Evolutionary conservation across 2,113 vertebrate genomes (phyloP), one percentile per base, ranked within the genome.

Genomic region (Onychostoma macrolepis): DNA sequence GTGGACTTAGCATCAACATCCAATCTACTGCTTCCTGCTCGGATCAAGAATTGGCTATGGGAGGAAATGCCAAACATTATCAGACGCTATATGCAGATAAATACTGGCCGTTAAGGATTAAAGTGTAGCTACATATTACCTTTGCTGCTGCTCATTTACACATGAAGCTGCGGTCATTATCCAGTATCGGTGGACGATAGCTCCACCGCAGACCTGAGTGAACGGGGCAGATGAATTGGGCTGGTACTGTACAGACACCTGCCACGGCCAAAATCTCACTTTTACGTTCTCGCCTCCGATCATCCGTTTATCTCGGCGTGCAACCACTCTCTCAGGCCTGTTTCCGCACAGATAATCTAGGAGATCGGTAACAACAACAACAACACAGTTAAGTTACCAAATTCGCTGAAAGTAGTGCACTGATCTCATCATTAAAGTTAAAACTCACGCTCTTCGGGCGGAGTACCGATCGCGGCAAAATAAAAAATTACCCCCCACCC

Each of bases 21-120:
- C 71, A 82, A 24, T 38, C 33, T 76, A 24, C 1, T 28, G 26
- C 69, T 83, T 63, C 86, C 86, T 36, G 79, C 86, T 82, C 80
- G 71, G 30, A 87, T 45, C 24, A 83, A 21, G 17, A 87, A 56
- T 11, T 53, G 65, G 9, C 80, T 83, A 8, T 53, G 17, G 50
- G 69, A 58, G 33, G 30, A 74, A 75, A n/a, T 50, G 26, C 36
- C 65, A 83, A 83, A 26, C 8, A 10, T 36, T 2, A 71, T 36
- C 53, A 24, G 53, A 56, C 19, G 53, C 53, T 8, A 17, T 38
- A 19, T 4, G 19, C 21, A 5, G 19, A 21, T 5, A 38, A 5
- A 8, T 36, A 71, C 19, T 12, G 2, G 4, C 69, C 0, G 36
- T 24, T 21, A 58, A 87, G 65, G 71, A 61, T 56, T 9, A 45